Evolutionary conservation across 2,113 vertebrate genomes (phyloP), one percentile per base, ranked within the genome.

Genomic region (Eonycteris spelaea): DNA sequence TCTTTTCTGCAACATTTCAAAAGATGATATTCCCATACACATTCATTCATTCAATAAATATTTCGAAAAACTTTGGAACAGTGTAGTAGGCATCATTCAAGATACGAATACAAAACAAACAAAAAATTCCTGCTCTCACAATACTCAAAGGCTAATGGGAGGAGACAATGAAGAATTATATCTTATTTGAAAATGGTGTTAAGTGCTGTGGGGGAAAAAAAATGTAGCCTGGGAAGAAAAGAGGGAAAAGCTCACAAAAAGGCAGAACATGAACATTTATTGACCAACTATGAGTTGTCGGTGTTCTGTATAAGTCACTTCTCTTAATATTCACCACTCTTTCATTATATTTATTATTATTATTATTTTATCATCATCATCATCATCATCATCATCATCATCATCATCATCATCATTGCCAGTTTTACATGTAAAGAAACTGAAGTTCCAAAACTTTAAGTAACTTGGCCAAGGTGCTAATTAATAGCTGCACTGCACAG

Each of bases 351-450:
- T 51, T 51, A 51, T 51, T 40, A 40, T 40, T 40, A 40, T 40
- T 40, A 40, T 40, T 40, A 40, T 40, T 40, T 40, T 40, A 40
- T 51, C 48, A 51, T 51, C 51, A 51, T 51, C 51, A 51, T 51
- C 51, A 51, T 5, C 51, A 51, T 51, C 51, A 51, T 16, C 51
- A 51, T 51, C 48, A 48, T 51, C 48, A 51, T 51, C 48, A 51
- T 51, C 48, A 51, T 15, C 51, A 51, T 51, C 51, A 51, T 16
- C 51, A 51, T 51, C 5, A 51, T 51, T 51, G 51, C 15, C 51
- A 30, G 19, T 92, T 73, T 68, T 83, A 71, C 26, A 40, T 19
- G 80, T n/a, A 57, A 82, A 78, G 82, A 95, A 92, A 94, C 63
- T 21, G 6, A 93, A 71, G 28, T 51, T 79, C n/a, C 55, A 45